Evolutionary conservation across 2,113 vertebrate species (phyloP), one percentile per base, ranked within the genome.

Genomic region (Stigmatopora nigra): DNA sequence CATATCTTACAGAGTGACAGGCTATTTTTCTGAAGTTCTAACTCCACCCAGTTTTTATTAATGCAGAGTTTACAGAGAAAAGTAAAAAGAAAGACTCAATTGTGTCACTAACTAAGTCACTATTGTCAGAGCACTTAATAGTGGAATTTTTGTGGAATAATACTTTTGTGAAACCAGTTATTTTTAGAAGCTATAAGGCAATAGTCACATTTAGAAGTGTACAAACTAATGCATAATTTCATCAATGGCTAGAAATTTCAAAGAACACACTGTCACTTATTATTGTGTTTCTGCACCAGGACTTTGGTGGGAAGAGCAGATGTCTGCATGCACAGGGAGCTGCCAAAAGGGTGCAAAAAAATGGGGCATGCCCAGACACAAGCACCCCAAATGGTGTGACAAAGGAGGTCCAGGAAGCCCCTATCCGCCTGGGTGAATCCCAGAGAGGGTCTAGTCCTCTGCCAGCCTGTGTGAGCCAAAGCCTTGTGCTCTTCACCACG

Each of bases 391-490:
- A 90, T 90, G 90, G 90, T 88, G 89, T 86, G 88, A 91, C 89
- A 92, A 90, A 91, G 86, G 88, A 89, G 86, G 89, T 85, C 83
- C 88, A 91, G 91, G 90, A 91, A 92, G 89, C 87, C 81, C 83
- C 86, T 90, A 87, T 91, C 72, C 84, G 89, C 88, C 89, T 90
- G 88, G 89, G 75, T 90, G 90, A 89, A 84, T 89, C 88, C 70
- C 89, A 89, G 83, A 88, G 86, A 88, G 86, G 80, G 86, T 86
- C 84, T 81, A 83, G 80, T 83, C 76, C 80, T 78, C 87, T 89
- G 88, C 88, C 87, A 90, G 84, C 76, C 76, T 72, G 68, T 79
- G 68, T 72, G 78, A 78, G 82, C 78, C 67, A 73, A 10, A 83
- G 79, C 77, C 82, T 84, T 85, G 88, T 86, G 85, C 73, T 84